Conservation (phyloP, 2,888 invertebrate genomes). For the Dryobotodes eremita region DNA sequence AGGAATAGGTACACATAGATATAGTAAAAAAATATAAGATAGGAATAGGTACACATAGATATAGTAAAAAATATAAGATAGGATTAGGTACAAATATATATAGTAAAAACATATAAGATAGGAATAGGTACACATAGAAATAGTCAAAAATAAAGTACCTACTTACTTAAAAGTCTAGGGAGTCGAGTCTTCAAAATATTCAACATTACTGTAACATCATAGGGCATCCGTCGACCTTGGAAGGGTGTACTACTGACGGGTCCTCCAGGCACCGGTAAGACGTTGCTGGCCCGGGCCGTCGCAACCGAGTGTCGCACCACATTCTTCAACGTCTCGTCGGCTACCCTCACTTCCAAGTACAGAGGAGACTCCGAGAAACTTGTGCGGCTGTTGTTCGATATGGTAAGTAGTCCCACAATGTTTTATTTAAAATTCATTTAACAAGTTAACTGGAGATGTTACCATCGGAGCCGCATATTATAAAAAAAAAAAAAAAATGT, state of each 20-base stretch:
- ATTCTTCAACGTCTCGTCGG: slow-evolving; percentile 96
- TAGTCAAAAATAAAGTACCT: neutral
- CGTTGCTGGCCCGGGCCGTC: slow-evolving; percentile 95
- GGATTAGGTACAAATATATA: too few species aligned
- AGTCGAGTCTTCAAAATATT: neutral
- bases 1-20: too few species aligned
- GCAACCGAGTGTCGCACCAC: slow-evolving; percentile 97
- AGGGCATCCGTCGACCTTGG: slow-evolving; percentile 96
- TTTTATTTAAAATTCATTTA: neutral
- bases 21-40: too few species aligned
- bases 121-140: too few species aligned
- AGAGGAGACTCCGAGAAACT: slow-evolving; percentile 98
- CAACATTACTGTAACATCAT: neutral
- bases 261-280: slow-evolving; percentile 95
- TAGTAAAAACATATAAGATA: too few species aligned
- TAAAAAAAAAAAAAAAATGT: neutral
- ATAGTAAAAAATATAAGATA: too few species aligned
- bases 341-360: slow-evolving; percentile 96
- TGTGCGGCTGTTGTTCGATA: slow-evolving; percentile 96
- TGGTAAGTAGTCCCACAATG: slow-evolving; percentile 89
- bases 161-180: neutral
- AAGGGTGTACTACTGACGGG: slow-evolving; percentile 93
- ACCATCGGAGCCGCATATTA: neutral
- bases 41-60: too few species aligned
- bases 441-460: neutral